Base-by-base conservation (phyloP, 2,888 invertebrate species). In the Baronia brevicornis region DNA sequence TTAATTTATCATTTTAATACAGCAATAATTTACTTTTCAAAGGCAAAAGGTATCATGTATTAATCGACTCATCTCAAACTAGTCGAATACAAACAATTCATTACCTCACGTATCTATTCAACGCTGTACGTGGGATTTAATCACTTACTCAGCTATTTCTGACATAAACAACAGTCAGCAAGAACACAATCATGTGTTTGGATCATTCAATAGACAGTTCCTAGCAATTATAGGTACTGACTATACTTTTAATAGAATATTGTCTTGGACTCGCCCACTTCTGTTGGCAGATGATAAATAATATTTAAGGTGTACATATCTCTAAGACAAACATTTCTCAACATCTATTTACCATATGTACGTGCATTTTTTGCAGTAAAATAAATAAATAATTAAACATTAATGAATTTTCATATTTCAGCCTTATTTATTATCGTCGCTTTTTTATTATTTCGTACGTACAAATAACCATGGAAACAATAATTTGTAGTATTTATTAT, bases 231-330 rank as follows among this genome's bases (percentile, higher is more conserved):
- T 36, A 38, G 38, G 41, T 47, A 36, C 30, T 20, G 35, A 30
- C 35, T 21, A 39, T 38, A 36, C 46, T 48, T 49, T 38, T 48
- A 58, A 52, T 48, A 48, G 40, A 51, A 49, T 51, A 49, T 50
- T 54, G 52, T 59, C 52, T 47, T 30, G 29, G 55, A 33, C 61
- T 56, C 60, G 51, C 63, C 62, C 53, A 58, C 53, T 62, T 72
- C 69, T 70, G 61, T 28, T 47, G 41, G 29, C 31, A 34, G 36
- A 53, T 51, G 60, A 65, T 63, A 64, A 60, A 55, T 46, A 42
- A 42, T 34, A 46, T 44, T 48, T 40, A 44, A 33, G 27, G 24
- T 30, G 19, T 17, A 21, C 28, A 28, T 21, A 12, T 17, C 17
- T 11, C 13, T 22, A 27, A 11, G 22, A 8, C 19, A 4, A 21